These are phyloP conservation scores for Elanus axillaris DNA, from an alignment of 2,113 vertebrate genomes.

Conservation along the genomic window DNA sequence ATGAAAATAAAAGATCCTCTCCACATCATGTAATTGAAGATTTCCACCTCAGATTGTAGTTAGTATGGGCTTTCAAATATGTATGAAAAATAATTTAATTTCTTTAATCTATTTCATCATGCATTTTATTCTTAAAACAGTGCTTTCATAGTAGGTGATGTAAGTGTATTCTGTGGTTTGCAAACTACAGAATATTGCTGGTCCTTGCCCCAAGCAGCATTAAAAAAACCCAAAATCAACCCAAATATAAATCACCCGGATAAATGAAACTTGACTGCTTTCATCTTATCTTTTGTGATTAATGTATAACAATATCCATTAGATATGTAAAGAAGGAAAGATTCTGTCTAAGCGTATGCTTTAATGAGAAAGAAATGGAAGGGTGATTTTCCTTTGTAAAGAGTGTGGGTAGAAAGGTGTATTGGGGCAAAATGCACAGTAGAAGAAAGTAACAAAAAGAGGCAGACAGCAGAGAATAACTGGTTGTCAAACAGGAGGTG, in stretches of 20 bases:
- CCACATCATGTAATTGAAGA: neutral
- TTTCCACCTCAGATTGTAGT: neutral
- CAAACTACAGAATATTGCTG: neutral
- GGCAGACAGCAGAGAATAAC: neutral
- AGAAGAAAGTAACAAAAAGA: neutral
- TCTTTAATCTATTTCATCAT: neutral
- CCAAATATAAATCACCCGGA: neutral
- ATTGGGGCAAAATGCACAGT: neutral
- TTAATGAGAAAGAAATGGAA: neutral
- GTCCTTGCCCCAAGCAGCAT: neutral
- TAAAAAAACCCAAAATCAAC: neutral
- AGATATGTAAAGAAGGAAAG: neutral
- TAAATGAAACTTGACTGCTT: neutral
- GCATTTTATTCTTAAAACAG: neutral
- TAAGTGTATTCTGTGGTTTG: neutral
- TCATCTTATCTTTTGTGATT: neutral
- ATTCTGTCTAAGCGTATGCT: neutral
- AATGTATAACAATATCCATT: neutral
- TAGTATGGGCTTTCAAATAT: neutral
- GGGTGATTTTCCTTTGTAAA: neutral
- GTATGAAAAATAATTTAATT: neutral
- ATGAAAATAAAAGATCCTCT: neutral
- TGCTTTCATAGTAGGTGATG: neutral
- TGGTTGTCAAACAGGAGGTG: neutral
- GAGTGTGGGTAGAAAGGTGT: neutral